phyloP scores from a whole-genome alignment of 2,888 invertebrate species.

The Drosophila fungiperda region DNA sequence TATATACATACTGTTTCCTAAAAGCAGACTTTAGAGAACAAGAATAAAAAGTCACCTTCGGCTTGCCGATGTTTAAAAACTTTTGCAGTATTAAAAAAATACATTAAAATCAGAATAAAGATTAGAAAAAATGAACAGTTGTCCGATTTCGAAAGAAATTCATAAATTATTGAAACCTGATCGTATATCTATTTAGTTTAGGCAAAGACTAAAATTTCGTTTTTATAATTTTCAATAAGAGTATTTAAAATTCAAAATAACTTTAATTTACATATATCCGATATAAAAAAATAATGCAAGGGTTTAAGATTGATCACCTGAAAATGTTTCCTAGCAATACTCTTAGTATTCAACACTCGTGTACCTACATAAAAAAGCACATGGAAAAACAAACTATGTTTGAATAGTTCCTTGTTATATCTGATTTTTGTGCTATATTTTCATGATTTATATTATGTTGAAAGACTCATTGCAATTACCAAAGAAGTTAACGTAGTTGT shows the following conservation, averaged over 20 bases:
- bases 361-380: constrained; percentile 23
- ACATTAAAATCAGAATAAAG: background rate
- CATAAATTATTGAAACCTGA: background rate
- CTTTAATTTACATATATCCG: background rate
- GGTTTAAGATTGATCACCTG: constrained; percentile 12
- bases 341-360: constrained; percentile 28
- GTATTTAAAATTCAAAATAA: background rate
- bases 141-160: background rate
- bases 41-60: background rate
- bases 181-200: background rate
- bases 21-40: constrained; percentile 11
- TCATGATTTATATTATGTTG: constrained; percentile 44
- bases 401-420: constrained; percentile 54
- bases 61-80: constrained; percentile 6
- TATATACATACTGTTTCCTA: constrained; percentile 34
- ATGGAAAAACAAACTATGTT: constrained; percentile 22
- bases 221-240: background rate
- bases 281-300: constrained; percentile 5
- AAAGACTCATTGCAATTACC: constrained; percentile 69
- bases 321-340: constrained; percentile 58
- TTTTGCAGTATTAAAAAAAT: constrained; percentile 5
- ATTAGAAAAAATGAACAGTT: background rate
- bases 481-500: constrained; percentile 69
- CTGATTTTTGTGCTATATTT: constrained; percentile 30
- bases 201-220: background rate